phyloP scores from a whole-genome alignment of 2,888 invertebrate species.

The Osedax frankpressi region DNA sequence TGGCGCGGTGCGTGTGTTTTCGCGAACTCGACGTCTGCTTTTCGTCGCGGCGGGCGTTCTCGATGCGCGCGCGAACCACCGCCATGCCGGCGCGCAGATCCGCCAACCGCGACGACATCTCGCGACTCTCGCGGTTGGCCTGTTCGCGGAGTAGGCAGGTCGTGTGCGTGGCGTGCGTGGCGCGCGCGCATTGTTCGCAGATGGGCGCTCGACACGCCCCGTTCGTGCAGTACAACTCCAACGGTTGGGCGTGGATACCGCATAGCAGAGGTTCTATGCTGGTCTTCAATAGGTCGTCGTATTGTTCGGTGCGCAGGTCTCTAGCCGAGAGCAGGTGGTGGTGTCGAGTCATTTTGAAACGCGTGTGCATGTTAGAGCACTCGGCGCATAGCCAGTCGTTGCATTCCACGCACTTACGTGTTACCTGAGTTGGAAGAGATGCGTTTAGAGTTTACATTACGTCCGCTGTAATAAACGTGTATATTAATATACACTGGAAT shows the following conservation, averaged over 20 bases:
- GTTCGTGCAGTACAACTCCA: slow-evolving; percentile 27
- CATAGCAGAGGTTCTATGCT: slow-evolving; percentile 28
- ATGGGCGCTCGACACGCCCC: slow-evolving; percentile 27
- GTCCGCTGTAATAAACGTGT: no score
- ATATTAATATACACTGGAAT: no score
- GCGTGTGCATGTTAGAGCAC: slow-evolving; percentile 27
- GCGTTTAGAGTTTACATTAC: no score
- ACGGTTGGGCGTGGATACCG: slow-evolving; percentile 28
- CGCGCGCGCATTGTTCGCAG: slow-evolving; percentile 29
- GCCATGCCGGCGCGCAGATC: slow-evolving; percentile 24
- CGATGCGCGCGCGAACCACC: slow-evolving; percentile 24
- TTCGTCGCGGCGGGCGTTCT: slow-evolving; percentile 27
- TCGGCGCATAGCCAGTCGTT: slow-evolving; percentile 29
- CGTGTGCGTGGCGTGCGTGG: slow-evolving; percentile 27
- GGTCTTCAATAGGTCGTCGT: slow-evolving; percentile 27
- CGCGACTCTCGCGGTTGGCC: slow-evolving; percentile 23
- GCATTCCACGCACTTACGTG: slow-evolving; percentile 29
- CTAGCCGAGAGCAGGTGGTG: slow-evolving; percentile 26
- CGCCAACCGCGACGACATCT: slow-evolving; percentile 21
- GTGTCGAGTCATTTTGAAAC: slow-evolving; percentile 27
- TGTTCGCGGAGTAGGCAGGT: slow-evolving; percentile 27
- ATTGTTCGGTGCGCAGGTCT: slow-evolving; percentile 27
- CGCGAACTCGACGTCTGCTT: slow-evolving; percentile 25
- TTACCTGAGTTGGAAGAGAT: no score
- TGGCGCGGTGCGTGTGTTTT: slow-evolving; percentile 27